Evolutionary conservation across 2,797 vertebrate genomes (phyloP).

Genomic region (Acrocephalus scirpaceus): DNA sequence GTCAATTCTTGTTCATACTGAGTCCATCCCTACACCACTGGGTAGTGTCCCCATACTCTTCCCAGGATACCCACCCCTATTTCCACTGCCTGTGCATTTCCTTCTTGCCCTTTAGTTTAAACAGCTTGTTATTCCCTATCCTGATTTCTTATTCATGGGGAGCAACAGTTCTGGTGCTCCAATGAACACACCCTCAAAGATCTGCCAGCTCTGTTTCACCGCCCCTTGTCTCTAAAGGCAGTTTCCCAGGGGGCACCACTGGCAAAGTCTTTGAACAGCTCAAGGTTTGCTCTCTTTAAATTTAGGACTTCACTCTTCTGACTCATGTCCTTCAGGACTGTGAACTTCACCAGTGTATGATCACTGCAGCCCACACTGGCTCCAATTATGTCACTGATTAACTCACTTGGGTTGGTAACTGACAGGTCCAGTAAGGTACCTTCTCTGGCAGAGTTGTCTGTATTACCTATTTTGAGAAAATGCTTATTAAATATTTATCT

Average conservation of each 20-base stretch:
- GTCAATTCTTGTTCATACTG: not conserved
- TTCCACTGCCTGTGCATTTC: not conserved
- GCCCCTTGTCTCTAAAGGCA: accelerated
- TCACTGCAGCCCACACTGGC: not conserved
- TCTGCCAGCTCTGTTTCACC: not conserved
- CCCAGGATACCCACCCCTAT: not conserved
- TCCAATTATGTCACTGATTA: not conserved
- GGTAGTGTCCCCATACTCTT: not conserved
- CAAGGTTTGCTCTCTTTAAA: not conserved
- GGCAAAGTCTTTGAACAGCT: not conserved
- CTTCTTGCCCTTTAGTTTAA: not conserved
- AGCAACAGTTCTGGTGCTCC: not conserved
- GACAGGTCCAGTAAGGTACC: too few relatives aligned
- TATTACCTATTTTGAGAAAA: not conserved
- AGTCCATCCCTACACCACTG: not conserved
- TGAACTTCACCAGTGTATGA: not conserved
- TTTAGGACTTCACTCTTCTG: not conserved
- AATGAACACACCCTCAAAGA: not conserved
- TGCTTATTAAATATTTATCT: not conserved
- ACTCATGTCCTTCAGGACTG: not conserved
- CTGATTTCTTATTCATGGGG: not conserved
- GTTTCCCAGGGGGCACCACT: not conserved
- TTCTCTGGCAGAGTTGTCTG: not conserved
- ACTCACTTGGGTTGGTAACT: not conserved
- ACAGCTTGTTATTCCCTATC: too few relatives aligned